Conservation (phyloP, 1,140 invertebrate genomes). For the Polypedilum vanderplanki region DNA sequence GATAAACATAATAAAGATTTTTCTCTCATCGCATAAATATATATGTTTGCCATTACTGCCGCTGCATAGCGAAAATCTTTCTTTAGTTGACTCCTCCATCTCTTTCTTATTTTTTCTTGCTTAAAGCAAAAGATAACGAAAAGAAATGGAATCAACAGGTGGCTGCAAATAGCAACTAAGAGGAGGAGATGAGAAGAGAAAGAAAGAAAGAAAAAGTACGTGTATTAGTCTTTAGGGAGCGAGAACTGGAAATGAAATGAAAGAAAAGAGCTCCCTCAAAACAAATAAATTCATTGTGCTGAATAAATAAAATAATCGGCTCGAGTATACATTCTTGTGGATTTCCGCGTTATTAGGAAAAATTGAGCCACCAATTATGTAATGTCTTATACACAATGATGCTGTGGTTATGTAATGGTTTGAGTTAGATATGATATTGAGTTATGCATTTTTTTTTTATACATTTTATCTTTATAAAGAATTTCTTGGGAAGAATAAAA, state of each 20-base stretch:
- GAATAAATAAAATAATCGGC: constrained; percentile 27
- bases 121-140: neutral
- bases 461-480: neutral
- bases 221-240: neutral
- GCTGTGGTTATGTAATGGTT: neutral
- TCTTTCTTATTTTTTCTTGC: neutral
- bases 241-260: neutral
- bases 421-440: neutral
- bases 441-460: neutral
- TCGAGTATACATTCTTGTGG: neutral
- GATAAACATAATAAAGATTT: constrained; percentile 1
- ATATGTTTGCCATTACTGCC: neutral
- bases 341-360: constrained; percentile 24
- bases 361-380: constrained; percentile 25
- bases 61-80: neutral
- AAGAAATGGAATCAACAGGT: constrained; percentile 25
- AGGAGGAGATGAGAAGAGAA: neutral
- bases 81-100: neutral
- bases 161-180: neutral
- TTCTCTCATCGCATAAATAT: constrained; percentile 13
- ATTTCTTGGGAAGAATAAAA: neutral
- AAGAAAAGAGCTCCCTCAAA: neutral
- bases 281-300: constrained; percentile 28
- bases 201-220: neutral
- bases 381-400: neutral